phyloP scores from a whole-genome alignment of 2,113 vertebrate genomes.

The Catharus minimus region DNA sequence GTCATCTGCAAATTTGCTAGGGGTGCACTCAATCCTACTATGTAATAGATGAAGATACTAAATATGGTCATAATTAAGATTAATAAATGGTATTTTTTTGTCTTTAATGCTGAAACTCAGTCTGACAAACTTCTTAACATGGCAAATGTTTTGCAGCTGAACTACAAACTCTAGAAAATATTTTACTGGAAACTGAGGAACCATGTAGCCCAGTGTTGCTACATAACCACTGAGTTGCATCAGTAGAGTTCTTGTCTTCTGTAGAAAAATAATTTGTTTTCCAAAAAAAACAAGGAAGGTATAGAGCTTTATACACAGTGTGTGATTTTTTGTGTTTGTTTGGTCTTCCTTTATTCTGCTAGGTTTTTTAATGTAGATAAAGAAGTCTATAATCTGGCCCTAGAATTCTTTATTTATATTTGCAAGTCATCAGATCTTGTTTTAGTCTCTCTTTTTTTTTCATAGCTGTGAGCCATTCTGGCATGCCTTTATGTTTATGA shows the following conservation, averaged over 20 bases:
- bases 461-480: conserved; percentile 48
- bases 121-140: not conserved
- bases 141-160: not conserved
- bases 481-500: conserved; percentile 69
- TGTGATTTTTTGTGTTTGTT: not conserved
- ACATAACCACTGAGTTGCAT: not conserved
- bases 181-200: not conserved
- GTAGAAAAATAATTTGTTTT: not conserved
- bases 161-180: not conserved
- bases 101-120: not conserved
- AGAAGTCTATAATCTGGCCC: conserved; percentile 12
- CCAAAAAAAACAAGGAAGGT: not conserved
- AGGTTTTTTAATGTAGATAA: conserved; percentile 46
- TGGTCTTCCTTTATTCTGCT: not conserved
- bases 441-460: conserved; percentile 27
- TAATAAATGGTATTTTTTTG: not conserved
- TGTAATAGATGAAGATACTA: not conserved
- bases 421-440: conserved; percentile 61
- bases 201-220: not conserved
- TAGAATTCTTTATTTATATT: conserved; percentile 69
- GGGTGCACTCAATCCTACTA: not conserved
- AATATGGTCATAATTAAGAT: not conserved
- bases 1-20: not conserved
- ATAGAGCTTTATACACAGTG: not conserved
- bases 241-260: not conserved